Percentiles rank a stretch among this genome's conserved stretches.
phyloP scores from a whole-genome alignment of 2,888 invertebrate species.

The Biston betularia region DNA sequence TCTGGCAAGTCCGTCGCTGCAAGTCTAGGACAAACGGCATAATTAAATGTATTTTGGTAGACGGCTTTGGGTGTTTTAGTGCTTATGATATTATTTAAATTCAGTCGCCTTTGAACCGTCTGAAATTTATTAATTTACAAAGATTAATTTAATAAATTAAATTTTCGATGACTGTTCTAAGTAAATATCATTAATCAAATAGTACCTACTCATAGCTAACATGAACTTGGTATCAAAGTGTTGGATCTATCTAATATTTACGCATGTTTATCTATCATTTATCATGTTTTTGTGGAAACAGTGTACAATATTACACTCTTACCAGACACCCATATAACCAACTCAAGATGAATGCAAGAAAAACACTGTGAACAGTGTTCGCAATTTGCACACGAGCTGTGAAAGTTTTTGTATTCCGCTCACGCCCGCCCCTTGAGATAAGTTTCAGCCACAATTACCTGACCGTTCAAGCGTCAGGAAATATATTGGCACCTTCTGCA shows the following conservation, averaged over 20 bases:
- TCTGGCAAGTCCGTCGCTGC: slow-evolving; percentile 45
- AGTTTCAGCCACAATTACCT: slow-evolving; percentile 84
- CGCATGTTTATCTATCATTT: not conserved
- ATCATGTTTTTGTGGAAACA: not conserved
- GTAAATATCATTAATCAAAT: not conserved
- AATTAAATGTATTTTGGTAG: slow-evolving; percentile 32
- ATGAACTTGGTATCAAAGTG: no score
- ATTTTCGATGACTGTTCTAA: not conserved
- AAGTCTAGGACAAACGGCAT: slow-evolving; percentile 41
- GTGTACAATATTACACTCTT: slow-evolving; percentile 3
- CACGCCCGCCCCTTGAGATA: slow-evolving; percentile 81
- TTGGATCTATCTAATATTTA: not conserved
- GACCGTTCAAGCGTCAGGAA: slow-evolving; percentile 83
- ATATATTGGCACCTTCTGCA: slow-evolving; percentile 83
- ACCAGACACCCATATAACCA: slow-evolving; percentile 35
- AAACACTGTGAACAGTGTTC: slow-evolving; percentile 58
- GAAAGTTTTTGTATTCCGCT: slow-evolving; percentile 74
- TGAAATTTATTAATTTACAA: slow-evolving; percentile 9
- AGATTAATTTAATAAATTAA: not conserved
- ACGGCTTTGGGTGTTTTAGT: not conserved
- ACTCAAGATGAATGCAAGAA: slow-evolving; percentile 41
- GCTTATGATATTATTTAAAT: not conserved
- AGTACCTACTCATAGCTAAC: not conserved
- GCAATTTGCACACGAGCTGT: slow-evolving; percentile 76
- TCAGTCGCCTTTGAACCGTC: slow-evolving; percentile 14